Base-by-base conservation (phyloP, 2,113 vertebrate species). In the Budorcas taxicolor region DNA sequence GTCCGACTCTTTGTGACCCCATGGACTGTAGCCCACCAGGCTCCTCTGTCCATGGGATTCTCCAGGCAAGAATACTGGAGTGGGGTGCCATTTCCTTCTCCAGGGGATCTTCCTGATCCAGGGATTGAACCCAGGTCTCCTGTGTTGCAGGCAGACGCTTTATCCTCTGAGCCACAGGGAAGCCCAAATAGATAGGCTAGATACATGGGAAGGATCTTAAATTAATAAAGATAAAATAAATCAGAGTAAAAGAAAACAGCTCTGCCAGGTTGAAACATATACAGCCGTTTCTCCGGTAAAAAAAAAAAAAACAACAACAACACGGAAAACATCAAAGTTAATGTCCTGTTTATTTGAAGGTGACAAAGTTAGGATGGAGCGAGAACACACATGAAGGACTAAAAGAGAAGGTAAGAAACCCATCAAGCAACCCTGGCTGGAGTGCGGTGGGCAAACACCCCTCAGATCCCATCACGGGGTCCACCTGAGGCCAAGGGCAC, bases 161-260 rank as follows among this genome's bases (percentile, higher is more conserved):
- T 25, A 57, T 57, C 23, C 23, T 57, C 23, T 57, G 55, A 57
- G 55, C 55, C 55, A 25, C 23, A 57, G 55, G 9, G 55, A 57
- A 57, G 23, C 55, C 55, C 55, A 25, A 57, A 57, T 7, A 55
- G 43, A 57, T 10, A 47, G 43, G 16, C 62, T 86, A n/a, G 33
- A 40, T 5, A 74, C 13, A 15, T 47, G 45, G 29, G 55, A 90
- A 90, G 40, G 19, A 76, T 53, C 91, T 88, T 50, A 57, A 83
- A 55, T 81, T 55, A 64, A 83, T 52, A 71, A 90, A 90, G 87
- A 62, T 36, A 43, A 81, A 19, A 78, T 89, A 58, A 52, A 52
- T 74, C 80, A 62, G 52, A 87, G 12, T 64, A 83, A 87, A 80
- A 88, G 60, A 27, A 83, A 67, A 43, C 52, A 55, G 92, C 29